Conservation (phyloP, 2,888 invertebrate genomes). For the Orthonevra nobilis region DNA sequence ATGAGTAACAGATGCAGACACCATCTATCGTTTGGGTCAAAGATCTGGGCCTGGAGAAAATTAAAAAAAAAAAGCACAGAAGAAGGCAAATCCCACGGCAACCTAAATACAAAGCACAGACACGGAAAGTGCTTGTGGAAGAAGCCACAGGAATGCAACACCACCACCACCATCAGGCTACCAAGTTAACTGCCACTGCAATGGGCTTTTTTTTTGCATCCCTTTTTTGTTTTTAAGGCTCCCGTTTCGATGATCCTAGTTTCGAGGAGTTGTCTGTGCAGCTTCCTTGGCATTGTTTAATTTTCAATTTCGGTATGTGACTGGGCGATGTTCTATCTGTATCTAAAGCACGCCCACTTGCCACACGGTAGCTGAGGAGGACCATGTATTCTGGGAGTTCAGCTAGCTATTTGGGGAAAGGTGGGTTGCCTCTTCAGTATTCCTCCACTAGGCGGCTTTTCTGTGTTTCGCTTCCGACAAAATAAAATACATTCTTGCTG, state of each 20-base stretch:
- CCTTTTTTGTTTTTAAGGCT: neutral
- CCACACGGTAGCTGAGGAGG: too few species aligned
- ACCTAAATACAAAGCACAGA: slow-evolving; percentile 66
- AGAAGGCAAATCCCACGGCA: slow-evolving; percentile 45
- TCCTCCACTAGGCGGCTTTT: slow-evolving; percentile 17
- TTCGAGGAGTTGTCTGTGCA: too few species aligned
- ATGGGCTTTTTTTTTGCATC: slow-evolving; percentile 9
- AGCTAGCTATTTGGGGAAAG: too few species aligned
- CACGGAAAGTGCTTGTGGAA: slow-evolving; percentile 56
- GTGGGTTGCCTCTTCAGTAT: slow-evolving; percentile 5
- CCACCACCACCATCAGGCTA: slow-evolving; percentile 20
- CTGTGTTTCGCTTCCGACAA: slow-evolving; percentile 12
- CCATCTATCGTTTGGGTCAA: slow-evolving; percentile 56
- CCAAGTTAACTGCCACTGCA: slow-evolving; percentile 38
- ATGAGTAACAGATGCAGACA: slow-evolving; percentile 61
- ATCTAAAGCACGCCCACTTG: too few species aligned
- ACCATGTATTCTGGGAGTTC: too few species aligned
- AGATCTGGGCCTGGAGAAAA: slow-evolving; percentile 65
- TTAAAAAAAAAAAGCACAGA: slow-evolving; percentile 49
- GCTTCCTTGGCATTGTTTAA: slow-evolving; percentile 62
- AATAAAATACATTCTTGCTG: neutral
- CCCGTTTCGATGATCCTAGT: slow-evolving; percentile 31
- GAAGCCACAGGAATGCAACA: slow-evolving; percentile 68
- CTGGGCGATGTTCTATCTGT: slow-evolving; percentile 30
- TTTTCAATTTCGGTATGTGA: slow-evolving; percentile 54